Evolutionary conservation across 2,888 invertebrate species (phyloP).

Genomic region (Entomobrya proxima): DNA sequence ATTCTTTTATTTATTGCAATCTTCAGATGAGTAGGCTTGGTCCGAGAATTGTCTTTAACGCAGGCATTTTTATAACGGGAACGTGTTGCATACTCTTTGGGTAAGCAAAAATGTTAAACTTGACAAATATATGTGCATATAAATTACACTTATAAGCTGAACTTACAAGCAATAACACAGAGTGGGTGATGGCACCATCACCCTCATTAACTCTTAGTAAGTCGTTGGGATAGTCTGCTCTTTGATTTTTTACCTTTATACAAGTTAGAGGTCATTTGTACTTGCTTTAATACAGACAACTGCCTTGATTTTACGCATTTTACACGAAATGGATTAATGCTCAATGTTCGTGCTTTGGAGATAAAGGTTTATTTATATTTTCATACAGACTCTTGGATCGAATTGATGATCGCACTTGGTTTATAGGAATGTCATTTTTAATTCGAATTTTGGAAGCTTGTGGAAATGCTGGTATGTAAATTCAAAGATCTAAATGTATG

Average conservation of each 20-base stretch:
- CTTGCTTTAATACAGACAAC: no score
- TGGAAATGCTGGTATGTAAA: slow-evolving; percentile 85
- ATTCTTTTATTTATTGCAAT: neutral
- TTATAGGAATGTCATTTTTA: slow-evolving; percentile 87
- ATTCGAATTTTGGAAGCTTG: slow-evolving; percentile 89
- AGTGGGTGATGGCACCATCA: no score
- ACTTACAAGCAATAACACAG: no score
- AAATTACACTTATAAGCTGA: no score
- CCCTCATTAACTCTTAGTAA: no score
- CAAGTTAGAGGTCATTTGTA: no score
- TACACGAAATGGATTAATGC: neutral
- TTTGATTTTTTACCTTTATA: no score
- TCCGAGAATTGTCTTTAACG: slow-evolving; percentile 89
- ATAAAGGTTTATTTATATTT: neutral
- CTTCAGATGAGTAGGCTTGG: slow-evolving; percentile 79
- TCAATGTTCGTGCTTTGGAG: neutral
- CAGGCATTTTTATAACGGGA: slow-evolving; percentile 90
- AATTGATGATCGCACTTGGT: slow-evolving; percentile 79
- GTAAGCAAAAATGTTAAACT: slow-evolving; percentile 78
- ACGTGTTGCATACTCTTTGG: slow-evolving; percentile 90
- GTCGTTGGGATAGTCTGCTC: no score
- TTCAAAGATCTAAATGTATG: neutral
- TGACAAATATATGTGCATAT: no score
- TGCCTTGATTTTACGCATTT: no score
- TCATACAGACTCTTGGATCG: slow-evolving; percentile 65